Evolutionary conservation across 2,888 invertebrate species (phyloP), one percentile per base, ranked within the genome.

Genomic region (Pycnomerus fuliginosus): DNA sequence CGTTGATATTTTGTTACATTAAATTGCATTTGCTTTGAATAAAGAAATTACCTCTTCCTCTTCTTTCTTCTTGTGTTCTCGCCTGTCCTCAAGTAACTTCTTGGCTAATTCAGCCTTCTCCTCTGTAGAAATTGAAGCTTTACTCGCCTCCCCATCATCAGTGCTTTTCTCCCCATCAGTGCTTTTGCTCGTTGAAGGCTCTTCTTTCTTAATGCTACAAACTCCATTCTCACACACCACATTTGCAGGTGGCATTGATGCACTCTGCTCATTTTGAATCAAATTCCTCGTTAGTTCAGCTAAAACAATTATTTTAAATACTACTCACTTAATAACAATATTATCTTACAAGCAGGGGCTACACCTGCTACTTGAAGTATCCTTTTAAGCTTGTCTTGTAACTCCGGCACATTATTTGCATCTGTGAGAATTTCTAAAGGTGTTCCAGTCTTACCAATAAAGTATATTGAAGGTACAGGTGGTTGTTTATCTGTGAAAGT

Each of bases 401-500:
- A 34, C 15, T 14, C 32, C 11, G 16, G 25, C n/a, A 78, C 69
- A 14, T 79, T 74, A 2, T 82, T 74, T 58, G 71, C 76, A 62
- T 83, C 83, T 2, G 80, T 83, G 8, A 90, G 80, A 36, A 93
- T 83, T 68, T 92, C 90, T 36, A 94, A 62, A 0, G 93, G 89
- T 0, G 80, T 77, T 1, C 94, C 94, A 62, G 83, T 83, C 38
- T 83, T 77, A 0, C 89, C 90, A 66, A 95, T 93, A 65, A 93
- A 92, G 74, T 88, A 94, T 35, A 90, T 71, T 0, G 90, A 90
- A 1, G 94, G 93, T 3, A 87, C 79, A 0, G 85, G 83, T 8
- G 84, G 85, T 55, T 85, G 75, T 69, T 85, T 84, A 69, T 86
- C 87, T 88, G 49, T 1, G 32, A 4, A 33, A 23, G 30, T 49